Base-by-base conservation (phyloP, 1,140 invertebrate species). In the Calliopsis andreniformis region DNA sequence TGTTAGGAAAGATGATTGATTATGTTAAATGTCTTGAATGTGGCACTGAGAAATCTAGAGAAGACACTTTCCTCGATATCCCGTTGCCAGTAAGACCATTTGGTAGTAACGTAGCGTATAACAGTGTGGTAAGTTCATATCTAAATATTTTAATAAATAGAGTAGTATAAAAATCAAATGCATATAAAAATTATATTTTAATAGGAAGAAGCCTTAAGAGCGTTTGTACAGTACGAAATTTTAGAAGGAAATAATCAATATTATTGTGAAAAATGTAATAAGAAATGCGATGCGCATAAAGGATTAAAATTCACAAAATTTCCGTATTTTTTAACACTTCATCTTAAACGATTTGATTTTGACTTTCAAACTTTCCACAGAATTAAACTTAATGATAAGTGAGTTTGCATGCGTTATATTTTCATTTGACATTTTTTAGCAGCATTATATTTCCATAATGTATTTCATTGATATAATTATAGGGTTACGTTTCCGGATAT, bases 331-430 rank as follows among this genome's bases (percentile, higher is more conserved):
- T 91, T 98, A 18, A 97, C 97, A 0, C 90, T 98, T 75, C 97
- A 98, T 88, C 92, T 98, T 66, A 98, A 98, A 90, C 93, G 97
- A 71, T 98, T 98, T 91, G 97, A 98, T 91, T 98, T 98, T 91
- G 97, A 98, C 89, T 98, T 97, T 84, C 94, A 94, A 64, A 97
- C 95, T 12, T 94, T 97, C 91, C 96, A 97, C 87, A 93, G 97
- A 76, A 97, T 98, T 72, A 98, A 98, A 92, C 92, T 98, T 25
- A 98, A 98, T 92, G 97, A 98, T 90, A 96, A 95, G 97, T 98
- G 92, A 93, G 93, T 85, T 4, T 30, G 18, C 35, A 30, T 64
- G 18, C 43, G 45, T 51, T 43, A 53, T 4, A 18, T 53, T 12
- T 2, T 18, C 14, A 3, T 67, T 53, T 3, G 43, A 62, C 45